Conservation (phyloP, 2,797 vertebrate species). For the Notamacropus eugenii region DNA sequence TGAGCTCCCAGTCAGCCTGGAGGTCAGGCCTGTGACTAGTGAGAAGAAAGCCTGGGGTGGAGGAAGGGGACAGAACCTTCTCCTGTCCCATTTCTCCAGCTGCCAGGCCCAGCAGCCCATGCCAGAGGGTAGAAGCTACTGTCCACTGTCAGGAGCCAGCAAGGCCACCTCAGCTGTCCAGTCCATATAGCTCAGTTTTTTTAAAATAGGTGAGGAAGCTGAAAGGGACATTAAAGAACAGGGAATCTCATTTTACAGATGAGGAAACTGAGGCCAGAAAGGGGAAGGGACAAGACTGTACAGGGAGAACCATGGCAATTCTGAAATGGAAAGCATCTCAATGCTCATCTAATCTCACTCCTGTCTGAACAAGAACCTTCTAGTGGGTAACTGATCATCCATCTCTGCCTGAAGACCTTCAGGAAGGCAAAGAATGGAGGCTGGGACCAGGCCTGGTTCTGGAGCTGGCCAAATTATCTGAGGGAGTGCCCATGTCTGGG, state of each 20-base stretch:
- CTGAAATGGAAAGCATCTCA: not conserved
- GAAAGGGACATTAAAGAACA: not conserved
- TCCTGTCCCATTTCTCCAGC: not conserved
- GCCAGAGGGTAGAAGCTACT: not conserved
- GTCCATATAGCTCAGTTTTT: not conserved
- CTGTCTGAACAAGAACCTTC: not conserved
- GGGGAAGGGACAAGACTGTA: not conserved
- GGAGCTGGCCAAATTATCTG: not conserved
- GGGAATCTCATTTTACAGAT: not conserved
- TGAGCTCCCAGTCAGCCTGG: not conserved
- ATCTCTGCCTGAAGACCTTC: not conserved
- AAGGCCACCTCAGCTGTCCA: not conserved
- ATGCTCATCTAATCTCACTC: not conserved
- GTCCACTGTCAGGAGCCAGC: not conserved
- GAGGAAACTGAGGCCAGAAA: not conserved
- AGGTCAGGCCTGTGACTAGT: not conserved
- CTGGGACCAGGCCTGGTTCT: not conserved
- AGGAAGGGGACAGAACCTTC: not conserved
- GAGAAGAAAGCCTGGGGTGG: not conserved
- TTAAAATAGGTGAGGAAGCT: not conserved
- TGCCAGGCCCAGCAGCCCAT: not conserved
- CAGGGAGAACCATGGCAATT: not conserved
- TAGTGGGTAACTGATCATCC: rapidly evolving
- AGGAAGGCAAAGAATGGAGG: not conserved
- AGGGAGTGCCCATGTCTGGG: not conserved